These are phyloP conservation scores for Bungarus multicinctus DNA, from an alignment of 2,113 vertebrate genomes.

Conservation along the genomic window DNA sequence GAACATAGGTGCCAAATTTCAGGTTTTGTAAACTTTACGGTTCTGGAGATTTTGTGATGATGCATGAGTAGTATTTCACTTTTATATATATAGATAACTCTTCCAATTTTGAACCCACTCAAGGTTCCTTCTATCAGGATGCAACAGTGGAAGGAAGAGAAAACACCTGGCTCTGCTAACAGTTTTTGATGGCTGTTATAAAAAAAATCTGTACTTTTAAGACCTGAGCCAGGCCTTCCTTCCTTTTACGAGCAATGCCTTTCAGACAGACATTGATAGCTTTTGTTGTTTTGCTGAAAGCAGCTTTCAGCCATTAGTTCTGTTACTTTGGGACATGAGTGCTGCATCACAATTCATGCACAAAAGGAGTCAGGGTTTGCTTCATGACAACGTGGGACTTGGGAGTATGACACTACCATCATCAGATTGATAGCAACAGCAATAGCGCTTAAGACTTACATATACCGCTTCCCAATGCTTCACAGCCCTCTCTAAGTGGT, in stretches of 20 bases:
- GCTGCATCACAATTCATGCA: too few species aligned
- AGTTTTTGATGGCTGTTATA: not conserved
- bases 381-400: too few species aligned
- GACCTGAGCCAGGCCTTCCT: not conserved
- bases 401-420: too few species aligned
- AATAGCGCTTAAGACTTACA: too few species aligned
- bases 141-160: not conserved
- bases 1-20: too few species aligned
- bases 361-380: not conserved
- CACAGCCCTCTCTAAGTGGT: too few species aligned
- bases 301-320: not conserved
- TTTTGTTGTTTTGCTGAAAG: not conserved
- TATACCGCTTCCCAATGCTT: too few species aligned
- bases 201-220: not conserved
- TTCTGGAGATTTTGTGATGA: too few species aligned
- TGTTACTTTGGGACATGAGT: not conserved
- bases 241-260: not conserved
- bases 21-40: too few species aligned
- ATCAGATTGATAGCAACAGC: too few species aligned
- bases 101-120: not conserved
- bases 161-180: not conserved
- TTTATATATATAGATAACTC: not conserved
- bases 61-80: too few species aligned
- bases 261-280: not conserved
- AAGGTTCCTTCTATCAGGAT: not conserved